Base-by-base conservation (phyloP, 1,140 invertebrate species). In the Cydia pomonella region DNA sequence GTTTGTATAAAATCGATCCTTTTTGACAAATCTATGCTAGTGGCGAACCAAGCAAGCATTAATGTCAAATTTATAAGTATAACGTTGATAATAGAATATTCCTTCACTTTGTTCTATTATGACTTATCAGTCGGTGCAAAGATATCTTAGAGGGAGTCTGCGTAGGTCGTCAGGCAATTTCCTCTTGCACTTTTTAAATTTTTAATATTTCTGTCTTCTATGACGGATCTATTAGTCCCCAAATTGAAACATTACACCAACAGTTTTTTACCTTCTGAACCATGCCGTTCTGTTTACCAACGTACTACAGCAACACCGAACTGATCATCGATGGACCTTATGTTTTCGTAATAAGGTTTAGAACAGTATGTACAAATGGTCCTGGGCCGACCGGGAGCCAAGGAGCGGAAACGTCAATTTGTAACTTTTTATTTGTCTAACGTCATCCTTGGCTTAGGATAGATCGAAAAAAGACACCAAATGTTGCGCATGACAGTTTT, bases 401-500 rank as follows among this genome's bases (percentile, higher is more conserved):
- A 18, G 25, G 29, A 25, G 13, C 76, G 76, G 76, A 77, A 77
- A 75, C 73, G 76, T 75, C 76, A 75, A 77, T 77, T 77, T 77
- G 76, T 77, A 63, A 77, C 59, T 74, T 77, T 77, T 77, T 77
- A 72, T 77, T 75, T 75, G 76, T 73, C 9, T 74, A 73, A 59
- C 69, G 73, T 64, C 73, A 72, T 63, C 73, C 72, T 21, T 23
- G 21, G 72, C 44, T 73, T 73, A 33, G 25, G 9, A 3, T 33
- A 29, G 63, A 29, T 29, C 9, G 13, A 44, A 41, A 72, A 71
- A 71, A 71, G 18, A 72, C n/a, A 29, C 63, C 21, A 66, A 66
- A 66, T 66, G 63, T 66, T 29, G 27, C 27, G 23, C 27, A 29
- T 29, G 63, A 25, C 12, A 66, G 63, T 66, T 66, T 66, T 66